These are phyloP conservation scores for Leucophora obtusa DNA, from an alignment of 2,888 invertebrate genomes.

Conservation along the genomic window DNA sequence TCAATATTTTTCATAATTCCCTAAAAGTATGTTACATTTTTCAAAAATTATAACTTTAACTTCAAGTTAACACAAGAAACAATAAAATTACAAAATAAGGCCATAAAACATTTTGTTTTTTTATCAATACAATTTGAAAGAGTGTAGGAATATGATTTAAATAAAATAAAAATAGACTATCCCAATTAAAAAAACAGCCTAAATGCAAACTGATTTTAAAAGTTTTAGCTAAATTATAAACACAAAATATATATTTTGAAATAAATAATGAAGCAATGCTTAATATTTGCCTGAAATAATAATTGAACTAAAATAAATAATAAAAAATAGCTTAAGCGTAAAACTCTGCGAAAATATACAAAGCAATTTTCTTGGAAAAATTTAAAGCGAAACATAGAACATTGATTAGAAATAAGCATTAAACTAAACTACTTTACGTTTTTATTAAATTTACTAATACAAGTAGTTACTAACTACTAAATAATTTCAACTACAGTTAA, in stretches of 20 bases:
- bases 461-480: conserved; percentile 13
- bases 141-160: conserved; percentile 23
- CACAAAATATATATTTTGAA: conserved; percentile 62
- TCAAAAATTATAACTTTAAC: too few species aligned
- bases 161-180: conserved; percentile 19
- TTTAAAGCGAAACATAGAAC: conserved; percentile 38
- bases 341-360: conserved; percentile 4
- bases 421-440: conserved; percentile 14
- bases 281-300: background rate
- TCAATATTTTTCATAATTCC: too few species aligned
- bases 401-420: conserved; percentile 31
- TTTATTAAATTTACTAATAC: conserved; percentile 5
- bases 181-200: conserved; percentile 26
- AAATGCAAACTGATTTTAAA: conserved; percentile 37
- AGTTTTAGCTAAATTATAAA: conserved; percentile 45
- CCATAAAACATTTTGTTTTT: background rate
- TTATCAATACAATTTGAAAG: background rate
- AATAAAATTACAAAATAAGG: too few species aligned
- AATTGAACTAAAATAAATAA: background rate
- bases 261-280: conserved; percentile 26
- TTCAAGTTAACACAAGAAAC: too few species aligned
- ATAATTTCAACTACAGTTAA: conserved; percentile 42
- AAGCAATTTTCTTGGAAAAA: conserved; percentile 13
- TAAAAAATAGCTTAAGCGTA: background rate
- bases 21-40: too few species aligned